These are phyloP conservation scores for Hofmannophila pseudospretella DNA, from an alignment of 2,888 invertebrate genomes.

Conservation along the genomic window DNA sequence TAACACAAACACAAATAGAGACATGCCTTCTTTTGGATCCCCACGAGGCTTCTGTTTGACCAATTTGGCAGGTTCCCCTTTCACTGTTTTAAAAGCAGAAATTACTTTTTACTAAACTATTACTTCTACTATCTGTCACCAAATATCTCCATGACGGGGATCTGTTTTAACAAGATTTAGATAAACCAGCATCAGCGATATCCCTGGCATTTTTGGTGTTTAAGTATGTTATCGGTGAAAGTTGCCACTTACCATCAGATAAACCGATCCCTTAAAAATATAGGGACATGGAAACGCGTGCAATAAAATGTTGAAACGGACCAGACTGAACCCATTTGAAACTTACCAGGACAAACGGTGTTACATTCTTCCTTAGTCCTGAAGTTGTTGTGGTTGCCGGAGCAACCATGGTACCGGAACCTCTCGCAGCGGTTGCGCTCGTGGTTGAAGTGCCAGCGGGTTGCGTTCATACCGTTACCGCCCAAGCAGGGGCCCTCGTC, in stretches of 20 bases:
- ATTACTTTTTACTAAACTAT: too few species aligned
- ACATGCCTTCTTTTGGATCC: constrained; percentile 51
- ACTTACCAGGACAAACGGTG: constrained; percentile 85
- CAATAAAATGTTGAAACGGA: too few species aligned
- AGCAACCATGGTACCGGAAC: constrained; percentile 84
- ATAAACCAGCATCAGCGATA: too few species aligned
- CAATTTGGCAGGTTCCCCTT: constrained; percentile 35
- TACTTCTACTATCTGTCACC: too few species aligned
- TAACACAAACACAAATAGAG: constrained; percentile 7
- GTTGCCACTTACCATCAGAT: too few species aligned
- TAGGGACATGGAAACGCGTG: too few species aligned
- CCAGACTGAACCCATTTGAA: too few species aligned
- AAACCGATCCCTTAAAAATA: too few species aligned
- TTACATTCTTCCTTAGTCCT: constrained; percentile 87
- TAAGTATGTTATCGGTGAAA: too few species aligned
- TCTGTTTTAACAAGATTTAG: too few species aligned
- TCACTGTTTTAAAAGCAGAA: constrained; percentile 39
- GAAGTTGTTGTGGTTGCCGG: constrained; percentile 91
- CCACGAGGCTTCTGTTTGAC: constrained; percentile 29
- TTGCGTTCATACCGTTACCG: constrained; percentile 50
- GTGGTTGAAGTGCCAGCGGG: constrained; percentile 87
- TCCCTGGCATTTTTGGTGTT: too few species aligned
- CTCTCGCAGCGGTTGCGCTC: constrained; percentile 86
- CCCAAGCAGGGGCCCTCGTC: constrained; percentile 78
- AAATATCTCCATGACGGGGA: too few species aligned